These are phyloP conservation scores for Melipona quadrifasciata DNA, from an alignment of 1,140 invertebrate species.

Conservation along the genomic window DNA sequence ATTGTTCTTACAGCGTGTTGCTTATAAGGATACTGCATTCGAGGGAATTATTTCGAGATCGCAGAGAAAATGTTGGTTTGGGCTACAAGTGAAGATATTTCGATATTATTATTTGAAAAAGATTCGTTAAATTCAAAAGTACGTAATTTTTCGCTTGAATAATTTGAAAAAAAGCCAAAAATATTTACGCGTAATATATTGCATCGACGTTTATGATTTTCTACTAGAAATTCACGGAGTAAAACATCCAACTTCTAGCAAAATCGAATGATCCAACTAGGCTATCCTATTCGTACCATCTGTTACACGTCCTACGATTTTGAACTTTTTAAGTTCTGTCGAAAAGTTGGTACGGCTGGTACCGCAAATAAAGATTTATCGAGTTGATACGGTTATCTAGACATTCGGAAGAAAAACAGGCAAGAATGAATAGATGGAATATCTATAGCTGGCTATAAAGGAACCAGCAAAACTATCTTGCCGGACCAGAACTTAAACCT, in stretches of 20 bases:
- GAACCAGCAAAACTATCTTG: not conserved
- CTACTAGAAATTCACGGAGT: not conserved
- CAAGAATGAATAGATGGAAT: slow-evolving; percentile 7
- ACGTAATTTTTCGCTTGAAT: too few relatives aligned
- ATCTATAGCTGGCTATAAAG: slow-evolving; percentile 9
- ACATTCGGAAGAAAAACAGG: not conserved
- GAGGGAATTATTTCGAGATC: not conserved
- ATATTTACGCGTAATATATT: too few relatives aligned
- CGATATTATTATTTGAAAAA: too few relatives aligned
- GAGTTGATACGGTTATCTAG: slow-evolving; percentile 7
- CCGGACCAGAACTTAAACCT: not conserved
- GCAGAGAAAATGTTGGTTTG: too few relatives aligned
- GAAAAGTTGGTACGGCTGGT: slow-evolving; percentile 18
- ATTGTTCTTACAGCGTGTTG: not conserved
- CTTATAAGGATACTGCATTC: not conserved
- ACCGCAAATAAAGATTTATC: slow-evolving; percentile 25
- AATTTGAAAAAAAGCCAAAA: too few relatives aligned
- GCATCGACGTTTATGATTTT: not conserved
- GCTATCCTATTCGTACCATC: not conserved
- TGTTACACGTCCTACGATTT: not conserved
- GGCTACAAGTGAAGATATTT: too few relatives aligned
- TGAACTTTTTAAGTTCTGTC: not conserved
- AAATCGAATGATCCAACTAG: not conserved
- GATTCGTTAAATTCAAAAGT: too few relatives aligned
- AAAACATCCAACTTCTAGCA: not conserved